Evolutionary conservation across 2,797 vertebrate genomes (phyloP).

Genomic region (Heteromormyrus szaboi): DNA sequence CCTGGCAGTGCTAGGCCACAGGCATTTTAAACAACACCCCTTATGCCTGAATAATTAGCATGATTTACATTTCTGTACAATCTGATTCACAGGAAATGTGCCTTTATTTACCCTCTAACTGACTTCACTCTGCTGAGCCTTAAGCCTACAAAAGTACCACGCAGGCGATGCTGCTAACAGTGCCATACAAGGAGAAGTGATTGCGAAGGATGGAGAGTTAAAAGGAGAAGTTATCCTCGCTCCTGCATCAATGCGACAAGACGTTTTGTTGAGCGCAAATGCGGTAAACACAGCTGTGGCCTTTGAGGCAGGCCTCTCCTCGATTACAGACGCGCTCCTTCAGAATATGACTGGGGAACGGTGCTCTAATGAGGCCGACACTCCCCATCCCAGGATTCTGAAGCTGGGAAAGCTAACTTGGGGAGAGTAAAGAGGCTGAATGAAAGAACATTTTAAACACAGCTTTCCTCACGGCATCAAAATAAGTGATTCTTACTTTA

Average conservation of each 20-base stretch:
- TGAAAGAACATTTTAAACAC: background rate
- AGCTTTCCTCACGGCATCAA: background rate
- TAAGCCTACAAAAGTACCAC: background rate
- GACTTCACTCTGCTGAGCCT: background rate
- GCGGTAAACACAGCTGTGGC: slow-evolving; percentile 68
- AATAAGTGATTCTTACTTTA: background rate
- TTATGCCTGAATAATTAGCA: background rate
- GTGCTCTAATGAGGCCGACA: background rate
- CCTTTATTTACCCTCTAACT: background rate
- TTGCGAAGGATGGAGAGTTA: background rate
- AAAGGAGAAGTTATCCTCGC: slow-evolving; percentile 1
- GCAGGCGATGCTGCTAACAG: background rate
- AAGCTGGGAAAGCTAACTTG: background rate
- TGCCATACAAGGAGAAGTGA: background rate
- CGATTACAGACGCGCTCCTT: background rate
- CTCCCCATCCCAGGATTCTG: background rate
- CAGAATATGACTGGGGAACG: background rate
- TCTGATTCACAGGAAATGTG: background rate
- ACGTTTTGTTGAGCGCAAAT: slow-evolving; percentile 60
- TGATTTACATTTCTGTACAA: background rate
- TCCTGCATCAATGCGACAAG: slow-evolving; percentile 61
- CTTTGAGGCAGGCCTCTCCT: background rate
- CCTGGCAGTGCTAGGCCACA: background rate
- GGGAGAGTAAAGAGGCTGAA: background rate
- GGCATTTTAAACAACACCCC: background rate